These are phyloP conservation scores for Eulimnadia texana DNA, from an alignment of 1,140 invertebrate species.

Conservation along the genomic window DNA sequence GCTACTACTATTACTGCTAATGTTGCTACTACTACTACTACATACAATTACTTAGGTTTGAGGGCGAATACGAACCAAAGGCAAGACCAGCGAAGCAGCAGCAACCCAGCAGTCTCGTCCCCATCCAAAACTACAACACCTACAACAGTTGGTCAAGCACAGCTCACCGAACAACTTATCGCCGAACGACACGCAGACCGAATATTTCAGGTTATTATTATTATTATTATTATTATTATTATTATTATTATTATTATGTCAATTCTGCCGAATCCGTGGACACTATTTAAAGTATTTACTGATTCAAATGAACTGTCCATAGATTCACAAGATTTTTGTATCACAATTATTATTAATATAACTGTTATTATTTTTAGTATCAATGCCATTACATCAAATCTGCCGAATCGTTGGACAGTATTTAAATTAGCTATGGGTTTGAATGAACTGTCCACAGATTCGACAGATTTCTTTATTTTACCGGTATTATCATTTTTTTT, in stretches of 20 bases:
- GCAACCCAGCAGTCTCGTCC: background rate
- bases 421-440: too few relatives aligned
- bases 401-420: background rate
- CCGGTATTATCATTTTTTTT: too few relatives aligned
- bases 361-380: background rate
- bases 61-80: background rate
- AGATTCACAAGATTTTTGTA: background rate
- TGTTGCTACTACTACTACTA: too few relatives aligned
- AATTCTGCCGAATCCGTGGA: too few relatives aligned
- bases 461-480: too few relatives aligned
- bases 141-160: background rate
- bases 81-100: background rate
- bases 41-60: background rate
- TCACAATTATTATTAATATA: background rate
- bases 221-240: background rate
- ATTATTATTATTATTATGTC: too few relatives aligned
- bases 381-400: background rate
- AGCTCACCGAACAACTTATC: constrained; percentile 5
- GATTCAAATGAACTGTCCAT: background rate
- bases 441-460: too few relatives aligned
- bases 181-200: constrained; percentile 15
- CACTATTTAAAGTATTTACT: too few relatives aligned
- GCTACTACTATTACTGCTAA: too few relatives aligned
- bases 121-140: constrained; percentile 1
- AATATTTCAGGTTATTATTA: constrained; percentile 15